Conservation (phyloP, 2,113 vertebrate species). For the Oreocharis arfaki region DNA sequence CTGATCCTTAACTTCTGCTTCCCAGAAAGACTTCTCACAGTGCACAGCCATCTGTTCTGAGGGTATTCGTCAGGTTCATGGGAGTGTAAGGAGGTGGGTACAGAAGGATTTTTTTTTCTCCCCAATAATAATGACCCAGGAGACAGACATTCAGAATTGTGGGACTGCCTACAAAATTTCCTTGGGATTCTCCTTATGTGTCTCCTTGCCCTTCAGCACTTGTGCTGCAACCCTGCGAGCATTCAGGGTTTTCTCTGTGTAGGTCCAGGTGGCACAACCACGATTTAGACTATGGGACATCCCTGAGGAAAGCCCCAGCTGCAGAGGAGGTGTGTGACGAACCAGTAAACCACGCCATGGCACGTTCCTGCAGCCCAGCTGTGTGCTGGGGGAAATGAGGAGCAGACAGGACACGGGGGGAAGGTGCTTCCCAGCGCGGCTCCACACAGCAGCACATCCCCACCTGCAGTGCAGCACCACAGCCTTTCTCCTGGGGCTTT, state of each 20-base stretch:
- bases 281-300: background rate
- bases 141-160: background rate
- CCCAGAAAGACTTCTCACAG: background rate
- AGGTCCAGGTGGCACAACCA: background rate
- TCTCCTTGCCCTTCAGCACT: background rate
- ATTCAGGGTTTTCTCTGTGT: background rate
- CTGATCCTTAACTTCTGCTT: background rate
- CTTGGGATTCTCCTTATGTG: background rate
- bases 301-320: background rate
- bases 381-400: background rate
- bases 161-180: background rate
- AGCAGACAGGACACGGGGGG: background rate
- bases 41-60: background rate
- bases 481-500: background rate
- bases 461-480: fast-evolving
- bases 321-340: background rate
- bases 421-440: background rate
- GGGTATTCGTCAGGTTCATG: background rate
- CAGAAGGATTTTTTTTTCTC: background rate
- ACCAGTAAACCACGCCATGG: fast-evolving
- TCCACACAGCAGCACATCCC: no score
- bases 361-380: background rate
- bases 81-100: background rate
- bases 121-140: background rate
- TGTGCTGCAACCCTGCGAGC: background rate